Conservation (phyloP, 2,888 invertebrate species). For the Phortica magna region DNA sequence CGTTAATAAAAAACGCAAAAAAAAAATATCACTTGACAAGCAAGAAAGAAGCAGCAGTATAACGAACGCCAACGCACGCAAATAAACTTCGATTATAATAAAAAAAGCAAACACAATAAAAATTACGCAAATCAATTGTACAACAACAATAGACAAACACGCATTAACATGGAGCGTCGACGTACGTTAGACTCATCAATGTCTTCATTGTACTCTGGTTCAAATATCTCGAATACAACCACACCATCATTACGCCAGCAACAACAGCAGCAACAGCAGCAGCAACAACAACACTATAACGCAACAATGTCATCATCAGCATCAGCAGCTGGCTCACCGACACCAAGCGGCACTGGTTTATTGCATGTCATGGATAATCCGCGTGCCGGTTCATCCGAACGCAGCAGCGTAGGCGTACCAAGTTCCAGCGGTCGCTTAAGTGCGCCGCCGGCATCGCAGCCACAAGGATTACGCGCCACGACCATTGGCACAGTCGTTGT, state of each 20-base stretch:
- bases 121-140: constrained; percentile 50
- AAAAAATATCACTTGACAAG: constrained; percentile 47
- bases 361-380: constrained; percentile 34
- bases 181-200: constrained; percentile 76
- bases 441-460: constrained; percentile 1
- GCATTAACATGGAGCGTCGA: constrained; percentile 67
- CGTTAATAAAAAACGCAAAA: constrained; percentile 43
- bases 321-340: constrained; percentile 67
- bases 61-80: constrained; percentile 44
- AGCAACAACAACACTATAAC: constrained; percentile 66
- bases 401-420: constrained; percentile 8
- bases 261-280: constrained; percentile 49
- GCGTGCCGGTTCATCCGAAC: constrained; percentile 28
- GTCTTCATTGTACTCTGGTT: constrained; percentile 75
- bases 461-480: constrained; percentile 80
- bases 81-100: constrained; percentile 29
- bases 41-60: constrained; percentile 47
- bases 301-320: constrained; percentile 73
- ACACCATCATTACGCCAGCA: constrained; percentile 55
- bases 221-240: constrained; percentile 64
- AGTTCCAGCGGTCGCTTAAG: constrained; percentile 9
- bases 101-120: constrained; percentile 54
- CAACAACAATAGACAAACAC: constrained; percentile 36
- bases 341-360: constrained; percentile 59
- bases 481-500: constrained; percentile 95